phyloP scores from a whole-genome alignment of 2,888 invertebrate species.

The Dynastes tityus region DNA sequence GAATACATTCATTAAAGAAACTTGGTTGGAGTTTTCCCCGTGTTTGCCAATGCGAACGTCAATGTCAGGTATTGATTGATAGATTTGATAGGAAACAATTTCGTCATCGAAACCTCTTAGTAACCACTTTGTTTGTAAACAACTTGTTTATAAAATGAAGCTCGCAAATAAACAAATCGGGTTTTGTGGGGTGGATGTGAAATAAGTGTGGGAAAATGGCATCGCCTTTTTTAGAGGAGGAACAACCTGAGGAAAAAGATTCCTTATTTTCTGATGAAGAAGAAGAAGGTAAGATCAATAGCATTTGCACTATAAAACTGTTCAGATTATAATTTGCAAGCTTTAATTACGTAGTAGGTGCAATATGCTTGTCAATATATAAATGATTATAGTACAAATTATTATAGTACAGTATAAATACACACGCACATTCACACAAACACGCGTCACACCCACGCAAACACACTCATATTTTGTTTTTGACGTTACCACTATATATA shows the following conservation, averaged over 20 bases:
- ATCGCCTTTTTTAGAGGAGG: slow-evolving; percentile 31
- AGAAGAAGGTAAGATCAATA: slow-evolving; percentile 60
- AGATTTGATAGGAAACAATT: not conserved
- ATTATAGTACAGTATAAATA: too few species aligned
- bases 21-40: not conserved
- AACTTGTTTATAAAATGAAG: slow-evolving; percentile 20
- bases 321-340: too few species aligned
- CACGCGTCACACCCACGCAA: too few species aligned
- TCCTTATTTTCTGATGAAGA: slow-evolving; percentile 66
- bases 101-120: not conserved
- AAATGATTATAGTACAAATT: not conserved
- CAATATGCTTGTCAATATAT: not conserved
- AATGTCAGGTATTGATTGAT: slow-evolving; percentile 29
- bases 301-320: not conserved
- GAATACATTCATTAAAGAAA: not conserved
- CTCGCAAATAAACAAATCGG: not conserved
- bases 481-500: too few species aligned
- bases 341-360: too few species aligned
- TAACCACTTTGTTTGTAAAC: slow-evolving; percentile 5
- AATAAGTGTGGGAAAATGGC: slow-evolving; percentile 15
- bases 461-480: too few species aligned
- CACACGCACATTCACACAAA: too few species aligned
- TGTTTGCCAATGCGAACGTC: not conserved
- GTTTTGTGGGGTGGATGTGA: not conserved
- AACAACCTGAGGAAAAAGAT: slow-evolving; percentile 61